These are phyloP conservation scores for Rugalucina vietnamica DNA, from an alignment of 2,888 invertebrate genomes.

Conservation along the genomic window DNA sequence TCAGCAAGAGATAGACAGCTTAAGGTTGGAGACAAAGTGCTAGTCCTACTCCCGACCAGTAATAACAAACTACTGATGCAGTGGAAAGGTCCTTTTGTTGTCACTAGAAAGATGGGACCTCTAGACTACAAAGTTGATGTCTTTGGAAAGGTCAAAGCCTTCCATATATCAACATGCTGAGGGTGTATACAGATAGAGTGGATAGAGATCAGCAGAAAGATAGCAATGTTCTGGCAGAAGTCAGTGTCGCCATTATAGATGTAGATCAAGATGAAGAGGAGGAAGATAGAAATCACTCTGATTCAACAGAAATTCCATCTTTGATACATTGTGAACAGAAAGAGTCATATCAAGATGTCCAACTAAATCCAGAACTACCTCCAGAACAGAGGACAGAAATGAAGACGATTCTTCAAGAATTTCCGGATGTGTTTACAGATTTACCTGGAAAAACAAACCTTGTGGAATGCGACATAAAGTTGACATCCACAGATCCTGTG, in stretches of 20 bases:
- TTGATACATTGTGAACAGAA: background rate
- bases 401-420: conserved; percentile 8
- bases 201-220: background rate
- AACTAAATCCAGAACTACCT: background rate
- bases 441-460: conserved; percentile 30
- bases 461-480: conserved; percentile 25
- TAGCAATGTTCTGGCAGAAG: background rate
- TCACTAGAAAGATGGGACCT: conserved; percentile 1
- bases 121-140: conserved; percentile 48
- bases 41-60: conserved; percentile 62
- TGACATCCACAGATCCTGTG: conserved; percentile 34
- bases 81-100: conserved; percentile 52
- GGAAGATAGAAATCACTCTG: background rate
- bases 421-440: conserved; percentile 34
- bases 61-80: conserved; percentile 59
- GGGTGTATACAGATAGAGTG: background rate
- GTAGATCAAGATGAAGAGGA: background rate
- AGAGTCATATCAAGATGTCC: conserved; percentile 6
- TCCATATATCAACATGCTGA: conserved; percentile 9
- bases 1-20: conserved; percentile 36
- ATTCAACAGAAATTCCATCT: background rate
- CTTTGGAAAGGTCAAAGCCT: conserved; percentile 14
- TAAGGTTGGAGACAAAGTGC: conserved; percentile 50
- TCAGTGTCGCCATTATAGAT: background rate
- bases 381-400: background rate